phyloP scores from a whole-genome alignment of 2,113 vertebrate genomes.

The Mionectes macconnelli region DNA sequence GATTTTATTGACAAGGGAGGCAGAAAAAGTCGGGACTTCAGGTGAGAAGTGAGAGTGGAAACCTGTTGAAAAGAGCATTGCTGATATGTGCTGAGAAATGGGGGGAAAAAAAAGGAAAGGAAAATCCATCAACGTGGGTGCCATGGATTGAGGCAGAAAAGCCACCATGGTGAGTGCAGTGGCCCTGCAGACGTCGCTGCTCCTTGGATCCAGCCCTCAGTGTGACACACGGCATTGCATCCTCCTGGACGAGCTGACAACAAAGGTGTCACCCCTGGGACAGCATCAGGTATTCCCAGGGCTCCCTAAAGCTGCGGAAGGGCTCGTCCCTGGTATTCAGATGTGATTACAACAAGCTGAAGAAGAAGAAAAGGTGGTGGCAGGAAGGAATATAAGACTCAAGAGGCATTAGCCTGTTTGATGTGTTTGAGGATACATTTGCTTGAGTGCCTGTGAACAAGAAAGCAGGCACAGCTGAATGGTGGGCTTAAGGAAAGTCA shows the following conservation, averaged over 20 bases:
- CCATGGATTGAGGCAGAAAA: not conserved
- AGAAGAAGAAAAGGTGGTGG: not conserved
- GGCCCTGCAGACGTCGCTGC: not conserved
- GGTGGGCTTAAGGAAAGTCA: slow-evolving; percentile 28
- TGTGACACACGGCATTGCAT: rapidly evolving
- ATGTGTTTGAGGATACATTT: slow-evolving; percentile 28
- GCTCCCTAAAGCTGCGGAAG: not conserved
- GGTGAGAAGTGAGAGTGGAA: not conserved
- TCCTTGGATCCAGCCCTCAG: not conserved
- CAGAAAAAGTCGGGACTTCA: not conserved
- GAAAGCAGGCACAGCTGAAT: not conserved
- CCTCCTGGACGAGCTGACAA: not conserved
- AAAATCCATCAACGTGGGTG: rapidly evolving
- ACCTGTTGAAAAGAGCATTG: not conserved
- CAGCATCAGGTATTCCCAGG: not conserved
- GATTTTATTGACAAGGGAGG: not conserved
- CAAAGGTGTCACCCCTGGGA: not conserved
- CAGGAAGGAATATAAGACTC: slow-evolving; percentile 43
- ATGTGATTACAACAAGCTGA: not conserved
- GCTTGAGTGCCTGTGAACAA: slow-evolving; percentile 54
- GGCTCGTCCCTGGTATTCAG: not conserved
- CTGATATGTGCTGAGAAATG: not conserved
- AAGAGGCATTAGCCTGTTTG: slow-evolving; percentile 55
- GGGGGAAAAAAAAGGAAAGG: too few species aligned
- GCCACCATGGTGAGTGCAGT: rapidly evolving